Conservation (phyloP, 2,113 vertebrate genomes). For the Puntigrus tetrazona region DNA sequence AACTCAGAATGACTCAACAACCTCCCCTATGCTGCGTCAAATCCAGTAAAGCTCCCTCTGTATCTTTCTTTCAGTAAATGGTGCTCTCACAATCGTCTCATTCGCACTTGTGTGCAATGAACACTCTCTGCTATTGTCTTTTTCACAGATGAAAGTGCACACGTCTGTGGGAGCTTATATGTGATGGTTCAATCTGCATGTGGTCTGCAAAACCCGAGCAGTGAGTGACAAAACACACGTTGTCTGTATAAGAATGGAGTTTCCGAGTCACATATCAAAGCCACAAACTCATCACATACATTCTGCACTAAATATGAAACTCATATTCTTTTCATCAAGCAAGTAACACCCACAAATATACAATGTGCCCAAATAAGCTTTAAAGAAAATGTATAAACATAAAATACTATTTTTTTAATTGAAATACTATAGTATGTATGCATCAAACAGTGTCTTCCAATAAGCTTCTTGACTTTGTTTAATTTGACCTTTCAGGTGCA, state of each 20-base stretch:
- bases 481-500: conserved; percentile 59
- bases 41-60: conserved; percentile 53
- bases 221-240: conserved; percentile 59
- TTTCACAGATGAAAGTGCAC: conserved; percentile 45
- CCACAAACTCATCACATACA: neutral
- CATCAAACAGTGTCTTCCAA: neutral
- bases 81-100: neutral
- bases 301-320: neutral
- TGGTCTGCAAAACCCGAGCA: conserved; percentile 68
- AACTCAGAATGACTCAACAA: conserved; percentile 78
- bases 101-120: neutral
- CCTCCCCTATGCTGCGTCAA: conserved; percentile 64
- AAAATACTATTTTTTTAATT: neutral
- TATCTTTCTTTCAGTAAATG: neutral
- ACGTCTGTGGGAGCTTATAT: conserved; percentile 71
- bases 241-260: neutral
- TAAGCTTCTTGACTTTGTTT: neutral
- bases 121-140: conserved; percentile 17
- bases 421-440: neutral
- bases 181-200: conserved; percentile 71
- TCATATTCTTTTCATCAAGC: neutral
- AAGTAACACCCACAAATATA: neutral
- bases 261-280: neutral
- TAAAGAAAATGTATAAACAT: neutral
- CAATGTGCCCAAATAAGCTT: neutral